Evolutionary conservation across 1,140 invertebrate species (phyloP), one percentile per base, ranked within the genome.

Genomic region (Rhagoletis pomonella): DNA sequence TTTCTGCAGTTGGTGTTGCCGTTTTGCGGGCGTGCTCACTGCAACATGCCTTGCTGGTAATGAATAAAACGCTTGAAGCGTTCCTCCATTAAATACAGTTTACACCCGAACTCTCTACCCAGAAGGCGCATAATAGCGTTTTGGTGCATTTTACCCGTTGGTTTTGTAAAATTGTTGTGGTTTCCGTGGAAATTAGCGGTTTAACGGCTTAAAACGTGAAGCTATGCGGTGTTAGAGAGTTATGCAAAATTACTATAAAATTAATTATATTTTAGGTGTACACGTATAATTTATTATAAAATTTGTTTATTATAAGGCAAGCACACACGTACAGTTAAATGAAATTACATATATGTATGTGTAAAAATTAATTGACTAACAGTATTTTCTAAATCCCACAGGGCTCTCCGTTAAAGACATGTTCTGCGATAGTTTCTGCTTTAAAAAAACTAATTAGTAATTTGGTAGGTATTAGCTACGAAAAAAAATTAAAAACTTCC

Each of bases 161-260:
- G 42, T n/a, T 73, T 73, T 73, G 3, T 14, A 73, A 73, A 73
- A 73, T 73, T 17, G 42, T 73, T 73, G 67, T 73, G 67, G 67
- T 47, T 73, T 73, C 9, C 17, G 1, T 73, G 67, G 67, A 73
- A 73, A 73, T 73, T 73, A 73, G 67, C 39, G 42, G 67, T 73
- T 73, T 47, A 10, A 47, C 39, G 67, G 10, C 67, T 9, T 17
- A 42, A 1, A 17, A 73, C 67, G 67, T 73, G 67, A 0, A 44
- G 67, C 44, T 69, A 73, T 73, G 67, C 42, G 6, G 39, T 17
- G 17, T 73, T 17, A 44, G 12, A 39, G 4, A 69, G 9, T 7
- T 14, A 39, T 14, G 3, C 4, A 39, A 44, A 69, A 44, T 42
- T 73, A 42, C 39, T 73, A 12, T 44, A 73, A 73, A 47, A 2